Evolutionary conservation across 37 sponge, comb jelly and placozoan genomes (phyloP).

Genomic region (Crambe crambe): DNA sequence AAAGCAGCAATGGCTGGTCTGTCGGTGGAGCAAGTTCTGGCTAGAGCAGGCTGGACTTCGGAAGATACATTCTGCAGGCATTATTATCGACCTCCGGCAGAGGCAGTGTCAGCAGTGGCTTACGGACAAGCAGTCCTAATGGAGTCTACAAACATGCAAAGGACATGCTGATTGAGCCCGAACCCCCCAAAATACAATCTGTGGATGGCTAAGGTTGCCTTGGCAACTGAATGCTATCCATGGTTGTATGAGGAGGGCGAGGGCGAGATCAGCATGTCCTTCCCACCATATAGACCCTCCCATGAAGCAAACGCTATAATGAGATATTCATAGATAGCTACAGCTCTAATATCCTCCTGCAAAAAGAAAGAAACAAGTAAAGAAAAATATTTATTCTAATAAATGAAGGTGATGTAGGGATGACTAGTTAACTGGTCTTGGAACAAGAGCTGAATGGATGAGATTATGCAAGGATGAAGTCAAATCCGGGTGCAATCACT

Average conservation of each 20-base stretch:
- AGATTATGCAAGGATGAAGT: no score
- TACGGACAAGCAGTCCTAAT: constrained; percentile 14
- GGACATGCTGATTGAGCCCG: constrained; percentile 36
- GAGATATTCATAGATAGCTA: no score
- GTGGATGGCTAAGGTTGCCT: neutral
- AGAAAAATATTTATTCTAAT: no score
- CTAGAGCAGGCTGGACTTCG: constrained; percentile 27
- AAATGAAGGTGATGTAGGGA: no score
- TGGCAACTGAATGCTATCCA: constrained; percentile 11
- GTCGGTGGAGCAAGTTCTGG: constrained; percentile 16
- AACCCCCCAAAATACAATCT: constrained; percentile 17
- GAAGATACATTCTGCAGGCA: constrained; percentile 5
- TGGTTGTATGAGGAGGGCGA: constrained; percentile 29
- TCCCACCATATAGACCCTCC: constrained; percentile 3
- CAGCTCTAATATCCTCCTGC: no score
- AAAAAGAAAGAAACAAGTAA: no score
- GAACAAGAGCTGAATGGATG: no score
- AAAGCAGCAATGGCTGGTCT: constrained; percentile 18
- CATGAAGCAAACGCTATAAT: neutral
- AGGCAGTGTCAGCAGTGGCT: neutral
- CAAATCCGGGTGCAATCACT: no score
- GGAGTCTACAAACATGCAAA: constrained; percentile 31
- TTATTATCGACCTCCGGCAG: constrained; percentile 13
- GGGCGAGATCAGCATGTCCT: constrained; percentile 41
- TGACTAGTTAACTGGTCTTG: no score